phyloP scores from a whole-genome alignment of 2,113 vertebrate genomes.

The Phalacrocorax brasilianus region DNA sequence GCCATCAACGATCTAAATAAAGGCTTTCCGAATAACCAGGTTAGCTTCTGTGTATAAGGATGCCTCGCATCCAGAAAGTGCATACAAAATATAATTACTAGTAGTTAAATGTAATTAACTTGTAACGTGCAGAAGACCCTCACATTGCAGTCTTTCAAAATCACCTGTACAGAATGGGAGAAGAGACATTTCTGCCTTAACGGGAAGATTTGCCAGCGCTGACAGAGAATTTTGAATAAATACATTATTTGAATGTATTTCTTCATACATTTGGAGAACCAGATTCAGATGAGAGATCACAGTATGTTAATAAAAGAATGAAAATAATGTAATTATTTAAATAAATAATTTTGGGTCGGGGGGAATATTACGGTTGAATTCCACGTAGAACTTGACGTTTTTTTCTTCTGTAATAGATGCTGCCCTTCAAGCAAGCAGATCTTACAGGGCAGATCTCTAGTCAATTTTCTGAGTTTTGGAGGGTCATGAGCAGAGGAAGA shows the following conservation, averaged over 20 bases:
- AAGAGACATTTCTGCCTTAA: background rate
- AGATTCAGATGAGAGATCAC: background rate
- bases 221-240: background rate
- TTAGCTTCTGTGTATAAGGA: background rate
- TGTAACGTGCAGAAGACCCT: background rate
- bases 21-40: background rate
- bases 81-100: background rate
- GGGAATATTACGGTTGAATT: background rate
- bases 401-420: background rate
- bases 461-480: background rate
- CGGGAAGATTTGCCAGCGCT: background rate
- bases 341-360: fast-evolving
- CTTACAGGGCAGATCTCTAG: too few species aligned
- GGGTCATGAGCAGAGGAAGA: background rate
- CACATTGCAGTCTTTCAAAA: background rate
- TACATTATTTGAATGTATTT: too few species aligned
- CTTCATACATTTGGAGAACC: background rate
- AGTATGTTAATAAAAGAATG: fast-evolving
- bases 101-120: too few species aligned
- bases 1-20: background rate
- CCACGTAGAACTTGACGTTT: background rate
- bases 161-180: background rate
- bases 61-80: background rate
- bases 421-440: background rate
- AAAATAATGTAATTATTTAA: too few species aligned